Percentiles rank a stretch among this genome's conserved stretches.
Conservation (phyloP, 2,113 vertebrate genomes). For the Myotis davidii region DNA sequence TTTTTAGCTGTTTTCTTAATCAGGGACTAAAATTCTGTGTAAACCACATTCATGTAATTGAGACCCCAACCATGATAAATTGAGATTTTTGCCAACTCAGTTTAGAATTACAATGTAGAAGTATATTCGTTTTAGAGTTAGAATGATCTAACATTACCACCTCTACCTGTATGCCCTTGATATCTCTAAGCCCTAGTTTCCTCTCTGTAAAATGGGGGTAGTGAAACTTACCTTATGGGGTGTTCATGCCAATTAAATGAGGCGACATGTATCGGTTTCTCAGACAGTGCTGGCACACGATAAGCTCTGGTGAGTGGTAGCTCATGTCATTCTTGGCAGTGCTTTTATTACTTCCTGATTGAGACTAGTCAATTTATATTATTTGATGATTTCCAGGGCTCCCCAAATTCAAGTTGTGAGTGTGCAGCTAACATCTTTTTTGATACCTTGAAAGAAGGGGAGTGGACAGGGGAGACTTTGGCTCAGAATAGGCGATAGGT, state of each 20-base stretch:
- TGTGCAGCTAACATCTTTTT: background rate
- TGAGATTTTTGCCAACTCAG: background rate
- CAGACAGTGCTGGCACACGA: background rate
- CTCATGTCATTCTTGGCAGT: background rate
- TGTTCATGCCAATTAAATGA: background rate
- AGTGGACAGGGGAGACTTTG: background rate
- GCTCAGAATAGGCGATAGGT: background rate
- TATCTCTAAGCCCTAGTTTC: background rate
- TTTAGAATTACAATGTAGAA: background rate
- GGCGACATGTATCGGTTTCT: fast-evolving
- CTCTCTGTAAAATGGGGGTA: conserved; percentile 21
- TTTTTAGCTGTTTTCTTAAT: background rate
- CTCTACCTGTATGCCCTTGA: background rate
- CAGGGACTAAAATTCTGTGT: background rate
- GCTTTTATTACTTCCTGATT: background rate
- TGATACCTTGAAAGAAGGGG: background rate
- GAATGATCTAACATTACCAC: background rate
- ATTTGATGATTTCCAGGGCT: background rate
- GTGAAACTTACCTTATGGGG: background rate
- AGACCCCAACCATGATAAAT: background rate
- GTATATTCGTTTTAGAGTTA: background rate
- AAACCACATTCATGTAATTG: background rate
- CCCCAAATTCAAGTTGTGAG: background rate
- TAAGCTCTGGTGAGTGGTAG: fast-evolving
- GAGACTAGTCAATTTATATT: background rate